Evolutionary conservation across 37 sponge, comb jelly and placozoan species (phyloP), one percentile per base, ranked within the genome.

Genomic region (Spongilla lacustris): DNA sequence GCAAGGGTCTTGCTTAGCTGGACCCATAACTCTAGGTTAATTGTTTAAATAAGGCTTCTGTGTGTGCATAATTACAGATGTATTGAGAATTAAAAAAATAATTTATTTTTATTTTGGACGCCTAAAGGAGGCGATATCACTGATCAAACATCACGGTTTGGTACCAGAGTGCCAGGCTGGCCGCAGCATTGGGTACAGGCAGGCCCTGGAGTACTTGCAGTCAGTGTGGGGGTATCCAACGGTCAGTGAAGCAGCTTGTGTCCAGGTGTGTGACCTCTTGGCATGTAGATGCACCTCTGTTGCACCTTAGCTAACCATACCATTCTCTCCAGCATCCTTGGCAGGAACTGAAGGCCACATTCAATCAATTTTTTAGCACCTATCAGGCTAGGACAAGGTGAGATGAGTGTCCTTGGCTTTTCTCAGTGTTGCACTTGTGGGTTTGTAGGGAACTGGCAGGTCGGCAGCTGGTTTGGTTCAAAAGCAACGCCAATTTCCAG

Each of bases 331-430:
- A 90, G 86, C 25, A 85, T 24, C 85, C 81, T 21, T 49, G 29
- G 37, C 84, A 89, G 36, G 22, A 83, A 12, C 24, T 80, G 26
- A 50, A 31, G 17, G 48, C 73, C 77, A 27, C 19, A 4, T 94
- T 94, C 67, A 17, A 81, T 24, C 85, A 90, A 0, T 90, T 94
- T 50, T 68, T 94, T 22, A 33, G 19, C 41, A 49, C 29, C 36
- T 94, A 90, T 32, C 81, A 94, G 27, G 82, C 91, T 19, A 81
- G 81, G 67, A 91, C 94, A 49, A 87, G 94, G 94, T 94, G 67
- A 66, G 69, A 4, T 46, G 46, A 8, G 46, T 10, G 46, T 4
- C 8, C 46, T 46, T 10, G 46, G 22, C n/a, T n/a, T n/a, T n/a
- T n/a, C n/a, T n/a, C n/a, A n/a, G n/a, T n/a, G n/a, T n/a, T n/a